Evolutionary conservation across 2,797 vertebrate species (phyloP).

Genomic region (Adrianichthys oophorus): DNA sequence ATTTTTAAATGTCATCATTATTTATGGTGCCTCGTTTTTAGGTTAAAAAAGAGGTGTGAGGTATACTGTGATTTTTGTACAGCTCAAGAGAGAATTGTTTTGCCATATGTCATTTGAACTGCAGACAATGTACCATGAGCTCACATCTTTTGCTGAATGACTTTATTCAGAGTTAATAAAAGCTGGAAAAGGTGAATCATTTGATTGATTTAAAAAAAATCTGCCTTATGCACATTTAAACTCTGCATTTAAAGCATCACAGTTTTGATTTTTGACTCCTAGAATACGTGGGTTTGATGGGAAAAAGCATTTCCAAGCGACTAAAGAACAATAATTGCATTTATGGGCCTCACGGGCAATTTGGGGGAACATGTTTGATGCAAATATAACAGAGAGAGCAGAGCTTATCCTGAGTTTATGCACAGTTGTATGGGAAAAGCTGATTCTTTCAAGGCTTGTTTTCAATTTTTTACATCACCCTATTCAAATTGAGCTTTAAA

Average conservation of each 20-base stretch:
- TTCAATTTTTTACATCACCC: too few relatives aligned
- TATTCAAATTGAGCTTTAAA: too few relatives aligned
- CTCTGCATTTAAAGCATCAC: too few relatives aligned
- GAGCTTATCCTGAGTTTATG: too few relatives aligned
- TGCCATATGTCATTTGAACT: slow-evolving; percentile 43
- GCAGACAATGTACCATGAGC: slow-evolving; percentile 51
- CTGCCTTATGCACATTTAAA: too few relatives aligned
- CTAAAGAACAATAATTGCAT: slow-evolving; percentile 30
- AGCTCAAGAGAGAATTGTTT: slow-evolving; percentile 35
- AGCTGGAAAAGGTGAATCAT: slow-evolving; percentile 24
- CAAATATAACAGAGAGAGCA: not conserved
- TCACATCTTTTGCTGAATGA: slow-evolving; percentile 36
- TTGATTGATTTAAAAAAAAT: not conserved
- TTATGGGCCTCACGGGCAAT: slow-evolving; percentile 41
- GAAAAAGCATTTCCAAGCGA: slow-evolving; percentile 43
- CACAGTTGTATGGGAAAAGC: too few relatives aligned
- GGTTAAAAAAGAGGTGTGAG: slow-evolving; percentile 17
- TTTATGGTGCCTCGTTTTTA: slow-evolving; percentile 52
- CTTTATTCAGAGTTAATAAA: slow-evolving; percentile 60
- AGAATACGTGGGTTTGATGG: slow-evolving; percentile 21
- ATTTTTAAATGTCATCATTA: slow-evolving; percentile 54
- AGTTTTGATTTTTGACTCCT: too few relatives aligned
- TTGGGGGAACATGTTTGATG: slow-evolving; percentile 7
- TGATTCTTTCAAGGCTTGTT: too few relatives aligned
- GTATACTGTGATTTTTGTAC: slow-evolving; percentile 65